phyloP scores from a whole-genome alignment of 2,888 invertebrate genomes.

The Epinotia demarniana region DNA sequence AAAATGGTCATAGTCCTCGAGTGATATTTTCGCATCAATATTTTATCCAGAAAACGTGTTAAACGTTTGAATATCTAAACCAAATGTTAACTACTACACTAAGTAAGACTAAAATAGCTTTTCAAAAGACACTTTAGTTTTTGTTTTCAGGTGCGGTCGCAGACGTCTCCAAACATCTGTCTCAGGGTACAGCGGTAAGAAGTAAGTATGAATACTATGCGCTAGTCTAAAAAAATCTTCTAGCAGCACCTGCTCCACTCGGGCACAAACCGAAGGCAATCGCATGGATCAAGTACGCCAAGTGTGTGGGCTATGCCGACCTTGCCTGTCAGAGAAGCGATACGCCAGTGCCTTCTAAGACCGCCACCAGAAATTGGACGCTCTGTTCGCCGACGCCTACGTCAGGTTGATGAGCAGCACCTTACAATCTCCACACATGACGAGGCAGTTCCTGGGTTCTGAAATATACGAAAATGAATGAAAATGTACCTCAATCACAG shows the following conservation, averaged over 20 bases:
- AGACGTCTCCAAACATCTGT: conserved; percentile 65
- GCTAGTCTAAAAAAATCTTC: not conserved
- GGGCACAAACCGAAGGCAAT: not conserved
- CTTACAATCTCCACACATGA: no score
- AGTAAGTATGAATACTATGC: conserved; percentile 59
- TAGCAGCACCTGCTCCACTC: not conserved
- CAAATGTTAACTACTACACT: no score
- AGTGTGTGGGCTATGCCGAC: not conserved
- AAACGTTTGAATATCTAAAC: no score
- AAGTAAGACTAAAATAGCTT: no score
- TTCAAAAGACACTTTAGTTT: not conserved
- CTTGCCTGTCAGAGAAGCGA: not conserved
- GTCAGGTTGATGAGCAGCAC: not conserved
- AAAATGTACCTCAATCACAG: no score
- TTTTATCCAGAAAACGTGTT: not conserved
- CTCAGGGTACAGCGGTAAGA: conserved; percentile 66
- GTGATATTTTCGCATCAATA: not conserved
- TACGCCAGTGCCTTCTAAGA: no score
- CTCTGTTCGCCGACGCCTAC: not conserved
- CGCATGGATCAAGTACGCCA: not conserved
- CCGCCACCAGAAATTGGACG: not conserved
- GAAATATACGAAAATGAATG: no score
- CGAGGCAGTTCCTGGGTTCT: no score
- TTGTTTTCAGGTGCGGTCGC: conserved; percentile 60
- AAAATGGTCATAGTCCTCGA: no score